phyloP scores from a whole-genome alignment of 2,888 invertebrate species.

The Uropetala carovei region DNA sequence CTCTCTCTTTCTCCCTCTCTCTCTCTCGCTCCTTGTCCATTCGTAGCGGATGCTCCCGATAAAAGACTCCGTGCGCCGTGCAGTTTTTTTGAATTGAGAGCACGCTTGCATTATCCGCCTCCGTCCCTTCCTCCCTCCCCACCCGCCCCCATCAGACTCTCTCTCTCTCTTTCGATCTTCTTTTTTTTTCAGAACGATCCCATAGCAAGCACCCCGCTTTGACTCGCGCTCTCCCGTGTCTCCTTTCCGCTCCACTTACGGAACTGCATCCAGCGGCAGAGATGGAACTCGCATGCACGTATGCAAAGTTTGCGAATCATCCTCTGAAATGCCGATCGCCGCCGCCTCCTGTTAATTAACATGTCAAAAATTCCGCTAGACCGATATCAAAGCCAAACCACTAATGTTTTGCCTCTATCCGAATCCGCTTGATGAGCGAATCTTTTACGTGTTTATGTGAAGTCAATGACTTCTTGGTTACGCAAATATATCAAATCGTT shows the following conservation, averaged over 20 bases:
- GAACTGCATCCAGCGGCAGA: not conserved
- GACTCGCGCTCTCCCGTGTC: not conserved
- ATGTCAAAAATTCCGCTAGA: not conserved
- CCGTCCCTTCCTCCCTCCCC: not conserved
- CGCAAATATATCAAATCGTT: too few species aligned
- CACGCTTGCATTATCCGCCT: slow-evolving; percentile 5
- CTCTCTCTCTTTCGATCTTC: not conserved
- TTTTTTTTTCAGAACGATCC: not conserved
- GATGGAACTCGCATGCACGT: not conserved
- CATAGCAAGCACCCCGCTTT: not conserved
- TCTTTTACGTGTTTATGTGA: too few species aligned
- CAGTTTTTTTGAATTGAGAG: not conserved
- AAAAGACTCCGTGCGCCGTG: not conserved
- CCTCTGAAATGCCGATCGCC: not conserved
- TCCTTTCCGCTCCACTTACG: slow-evolving; percentile 7
- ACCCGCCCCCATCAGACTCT: not conserved
- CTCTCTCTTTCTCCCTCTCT: not conserved
- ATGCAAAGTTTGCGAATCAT: not conserved
- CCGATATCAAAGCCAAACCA: not conserved
- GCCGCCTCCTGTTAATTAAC: slow-evolving; percentile 11
- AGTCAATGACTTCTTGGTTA: too few species aligned
- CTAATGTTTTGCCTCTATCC: not conserved
- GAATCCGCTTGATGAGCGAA: too few species aligned
- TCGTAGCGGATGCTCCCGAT: not conserved
- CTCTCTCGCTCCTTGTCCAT: not conserved